Evolutionary conservation across 2,797 vertebrate species (phyloP).

Genomic region (Dendrocincla fuliginosa): DNA sequence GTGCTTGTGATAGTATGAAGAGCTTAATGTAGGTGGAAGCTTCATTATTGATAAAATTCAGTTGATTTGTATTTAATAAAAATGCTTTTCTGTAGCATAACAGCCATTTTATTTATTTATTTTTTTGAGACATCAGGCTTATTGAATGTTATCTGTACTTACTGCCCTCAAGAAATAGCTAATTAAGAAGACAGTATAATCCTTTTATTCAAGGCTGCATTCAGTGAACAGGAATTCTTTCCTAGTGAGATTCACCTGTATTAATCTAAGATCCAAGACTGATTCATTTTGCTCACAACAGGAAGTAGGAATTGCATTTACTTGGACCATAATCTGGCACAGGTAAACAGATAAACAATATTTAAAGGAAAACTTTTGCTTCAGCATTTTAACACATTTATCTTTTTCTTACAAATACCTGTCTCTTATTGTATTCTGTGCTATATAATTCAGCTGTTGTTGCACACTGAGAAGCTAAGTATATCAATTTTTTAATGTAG

Average conservation of each 20-base stretch:
- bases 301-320: background rate
- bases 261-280: background rate
- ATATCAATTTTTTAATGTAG: background rate
- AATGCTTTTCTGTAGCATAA: constrained; percentile 9
- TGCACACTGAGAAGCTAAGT: background rate
- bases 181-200: background rate
- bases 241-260: background rate
- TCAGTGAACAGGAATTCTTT: background rate
- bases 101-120: background rate
- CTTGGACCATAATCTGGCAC: background rate
- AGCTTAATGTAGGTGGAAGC: constrained; percentile 15
- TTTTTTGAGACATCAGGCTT: background rate
- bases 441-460: background rate
- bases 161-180: background rate
- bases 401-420: background rate
- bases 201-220: background rate
- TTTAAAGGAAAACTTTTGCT: background rate
- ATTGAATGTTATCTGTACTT: constrained; percentile 15
- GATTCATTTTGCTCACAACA: background rate
- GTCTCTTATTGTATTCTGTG: background rate
- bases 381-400: background rate
- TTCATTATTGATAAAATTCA: constrained; percentile 34
- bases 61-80: constrained; percentile 28
- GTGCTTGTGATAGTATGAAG: constrained; percentile 7
- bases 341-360: accelerated